Evolutionary conservation across 2,888 invertebrate genomes (phyloP).

Genomic region (Pollenia amentaria): DNA sequence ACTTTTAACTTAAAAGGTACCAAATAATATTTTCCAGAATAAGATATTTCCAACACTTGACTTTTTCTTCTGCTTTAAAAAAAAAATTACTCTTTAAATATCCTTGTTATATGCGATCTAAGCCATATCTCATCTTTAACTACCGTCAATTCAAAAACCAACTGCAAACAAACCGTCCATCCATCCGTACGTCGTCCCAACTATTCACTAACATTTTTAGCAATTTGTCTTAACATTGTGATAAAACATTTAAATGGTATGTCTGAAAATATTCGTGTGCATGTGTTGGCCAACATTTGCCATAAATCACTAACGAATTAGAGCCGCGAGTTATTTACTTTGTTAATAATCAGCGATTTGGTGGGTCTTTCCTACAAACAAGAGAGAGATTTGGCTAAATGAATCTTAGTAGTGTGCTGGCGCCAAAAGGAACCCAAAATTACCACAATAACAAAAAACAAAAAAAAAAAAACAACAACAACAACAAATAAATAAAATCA

Average conservation of each 20-base stretch:
- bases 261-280: conserved; percentile 36
- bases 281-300: conserved; percentile 46
- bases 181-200: not conserved
- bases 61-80: not conserved
- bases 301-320: conserved; percentile 76
- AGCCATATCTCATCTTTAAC: conserved; percentile 52
- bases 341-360: conserved; percentile 71
- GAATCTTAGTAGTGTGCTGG: conserved; percentile 42
- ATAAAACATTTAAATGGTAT: conserved; percentile 60
- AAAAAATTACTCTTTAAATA: conserved; percentile 27
- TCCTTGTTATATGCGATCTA: conserved; percentile 38
- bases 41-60: not conserved
- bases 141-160: conserved; percentile 6
- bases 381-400: not conserved
- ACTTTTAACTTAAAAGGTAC: no score
- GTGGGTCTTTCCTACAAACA: conserved; percentile 46
- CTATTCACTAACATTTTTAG: conserved; percentile 39
- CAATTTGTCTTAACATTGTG: conserved; percentile 68
- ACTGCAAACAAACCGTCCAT: conserved; percentile 10
- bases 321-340: conserved; percentile 74
- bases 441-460: conserved; percentile 1
- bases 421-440: conserved; percentile 62
- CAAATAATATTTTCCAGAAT: no score
- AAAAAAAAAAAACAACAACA: conserved; percentile 27
- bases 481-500: conserved; percentile 37